Conservation (phyloP, 1,140 invertebrate genomes). For the Calycopis cecrops region DNA sequence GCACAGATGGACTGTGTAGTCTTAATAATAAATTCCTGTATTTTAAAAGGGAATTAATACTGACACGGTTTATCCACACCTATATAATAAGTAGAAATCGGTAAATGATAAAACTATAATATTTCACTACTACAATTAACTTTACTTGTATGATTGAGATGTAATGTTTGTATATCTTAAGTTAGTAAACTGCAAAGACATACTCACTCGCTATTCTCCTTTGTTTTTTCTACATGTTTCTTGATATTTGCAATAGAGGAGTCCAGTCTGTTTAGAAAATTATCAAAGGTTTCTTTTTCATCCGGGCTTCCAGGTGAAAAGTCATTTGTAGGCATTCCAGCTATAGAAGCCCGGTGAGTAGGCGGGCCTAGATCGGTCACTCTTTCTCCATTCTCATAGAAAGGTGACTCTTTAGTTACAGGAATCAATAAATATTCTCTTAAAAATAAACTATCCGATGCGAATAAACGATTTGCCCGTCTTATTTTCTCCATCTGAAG, state of each 20-base stretch:
- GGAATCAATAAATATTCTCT: slow-evolving; percentile 88
- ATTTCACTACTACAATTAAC: too few relatives aligned
- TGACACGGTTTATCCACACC: too few relatives aligned
- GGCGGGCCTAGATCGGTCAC: slow-evolving; percentile 47
- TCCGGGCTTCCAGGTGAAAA: slow-evolving; percentile 76
- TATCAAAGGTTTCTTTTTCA: slow-evolving; percentile 83
- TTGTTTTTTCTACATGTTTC: slow-evolving; percentile 88
- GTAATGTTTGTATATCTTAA: too few relatives aligned
- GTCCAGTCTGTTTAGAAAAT: slow-evolving; percentile 92
- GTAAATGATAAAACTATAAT: too few relatives aligned
- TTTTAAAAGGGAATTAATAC: too few relatives aligned
- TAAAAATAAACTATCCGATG: slow-evolving; percentile 91
- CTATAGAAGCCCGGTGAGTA: slow-evolving; percentile 72
- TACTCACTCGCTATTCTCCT: slow-evolving; percentile 87
- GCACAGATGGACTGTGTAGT: too few relatives aligned
- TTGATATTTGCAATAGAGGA: slow-evolving; percentile 89
- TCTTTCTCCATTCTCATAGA: slow-evolving; percentile 73
- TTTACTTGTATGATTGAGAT: too few relatives aligned
- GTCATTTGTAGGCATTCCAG: slow-evolving; percentile 70
- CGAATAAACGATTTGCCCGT: slow-evolving; percentile 90
- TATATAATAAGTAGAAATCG: too few relatives aligned
- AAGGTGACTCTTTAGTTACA: slow-evolving; percentile 78
- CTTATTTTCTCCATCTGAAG: slow-evolving; percentile 93
- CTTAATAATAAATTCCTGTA: too few relatives aligned
- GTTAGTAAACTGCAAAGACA: not conserved